phyloP scores from a whole-genome alignment of 2,888 invertebrate genomes.

The Theristus sp. region DNA sequence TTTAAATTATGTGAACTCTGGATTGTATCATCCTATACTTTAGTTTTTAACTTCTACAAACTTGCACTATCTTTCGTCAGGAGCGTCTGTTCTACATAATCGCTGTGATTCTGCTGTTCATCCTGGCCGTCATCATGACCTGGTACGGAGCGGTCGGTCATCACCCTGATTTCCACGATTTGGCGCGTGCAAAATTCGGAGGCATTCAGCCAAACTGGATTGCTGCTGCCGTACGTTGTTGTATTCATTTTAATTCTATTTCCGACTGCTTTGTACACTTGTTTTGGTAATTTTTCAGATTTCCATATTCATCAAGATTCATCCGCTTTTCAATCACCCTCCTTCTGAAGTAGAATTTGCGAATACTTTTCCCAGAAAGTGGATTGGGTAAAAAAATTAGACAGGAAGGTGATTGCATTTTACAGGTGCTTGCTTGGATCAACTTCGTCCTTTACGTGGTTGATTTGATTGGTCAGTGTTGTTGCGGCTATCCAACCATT shows the following conservation, averaged over 20 bases:
- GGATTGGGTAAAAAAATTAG: too few species aligned
- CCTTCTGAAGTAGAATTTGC: too few species aligned
- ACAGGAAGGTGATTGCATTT: background rate
- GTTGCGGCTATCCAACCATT: background rate
- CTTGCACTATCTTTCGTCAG: background rate
- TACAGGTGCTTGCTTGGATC: background rate
- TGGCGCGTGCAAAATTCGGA: background rate
- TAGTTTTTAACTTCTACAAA: too few species aligned
- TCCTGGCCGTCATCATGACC: background rate
- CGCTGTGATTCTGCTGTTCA: background rate
- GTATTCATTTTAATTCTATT: background rate
- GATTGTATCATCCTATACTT: too few species aligned
- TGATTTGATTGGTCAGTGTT: background rate
- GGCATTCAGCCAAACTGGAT: background rate
- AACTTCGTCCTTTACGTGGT: background rate
- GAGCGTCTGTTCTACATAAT: background rate
- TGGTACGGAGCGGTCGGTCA: background rate
- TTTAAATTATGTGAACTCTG: too few species aligned
- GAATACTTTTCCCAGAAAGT: too few species aligned
- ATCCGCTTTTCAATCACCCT: too few species aligned
- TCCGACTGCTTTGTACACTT: background rate
- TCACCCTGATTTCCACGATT: background rate
- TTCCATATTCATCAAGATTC: too few species aligned
- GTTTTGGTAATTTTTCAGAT: background rate
- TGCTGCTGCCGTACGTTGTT: background rate